A percentile compares a stretch with the other conserved stretches of the same genome.
phyloP scores from a whole-genome alignment of 2,797 vertebrate species.

The Vultur gryphus region DNA sequence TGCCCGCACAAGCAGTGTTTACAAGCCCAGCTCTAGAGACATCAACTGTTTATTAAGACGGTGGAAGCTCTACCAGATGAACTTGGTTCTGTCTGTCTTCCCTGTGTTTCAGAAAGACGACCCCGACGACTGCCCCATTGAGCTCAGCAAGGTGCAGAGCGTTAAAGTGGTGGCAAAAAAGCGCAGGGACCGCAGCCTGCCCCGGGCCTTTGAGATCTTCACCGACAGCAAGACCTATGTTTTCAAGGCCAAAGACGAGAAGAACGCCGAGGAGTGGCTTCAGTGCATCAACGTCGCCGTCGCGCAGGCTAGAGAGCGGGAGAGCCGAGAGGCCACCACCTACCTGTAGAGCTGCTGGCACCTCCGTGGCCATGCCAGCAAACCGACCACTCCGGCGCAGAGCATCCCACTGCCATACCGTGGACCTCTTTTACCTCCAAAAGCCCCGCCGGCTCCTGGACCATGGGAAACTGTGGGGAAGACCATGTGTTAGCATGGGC shows the following conservation, averaged over 20 bases:
- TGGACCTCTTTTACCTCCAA: not conserved
- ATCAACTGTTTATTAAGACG: not conserved
- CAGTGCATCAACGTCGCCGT: conserved; percentile 93
- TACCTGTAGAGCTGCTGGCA: conserved; percentile 77
- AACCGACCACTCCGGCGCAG: accelerated
- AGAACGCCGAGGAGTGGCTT: conserved; percentile 89
- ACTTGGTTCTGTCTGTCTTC: not conserved
- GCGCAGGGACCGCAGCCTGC: conserved; percentile 86
- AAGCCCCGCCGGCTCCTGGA: not conserved
- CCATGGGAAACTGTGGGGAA: accelerated
- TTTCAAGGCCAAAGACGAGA: conserved; percentile 91
- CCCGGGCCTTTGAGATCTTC: conserved; percentile 95
- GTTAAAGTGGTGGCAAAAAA: conserved; percentile 89
- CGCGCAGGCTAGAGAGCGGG: conserved; percentile 87
- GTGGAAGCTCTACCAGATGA: not conserved
- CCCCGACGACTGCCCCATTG: conserved; percentile 87
- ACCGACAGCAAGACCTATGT: conserved; percentile 89
- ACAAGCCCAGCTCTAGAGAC: not conserved
- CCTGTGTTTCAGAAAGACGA: conserved; percentile 86
- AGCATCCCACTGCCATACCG: not conserved
- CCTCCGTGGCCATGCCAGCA: not conserved
- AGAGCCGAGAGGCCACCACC: conserved; percentile 89
- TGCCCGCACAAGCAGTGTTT: not conserved
- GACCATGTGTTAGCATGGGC: too few relatives aligned
- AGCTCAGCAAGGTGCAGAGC: conserved; percentile 96